These are phyloP conservation scores for Sinotaia quadrata DNA, from an alignment of 2,888 invertebrate genomes.

Conservation along the genomic window DNA sequence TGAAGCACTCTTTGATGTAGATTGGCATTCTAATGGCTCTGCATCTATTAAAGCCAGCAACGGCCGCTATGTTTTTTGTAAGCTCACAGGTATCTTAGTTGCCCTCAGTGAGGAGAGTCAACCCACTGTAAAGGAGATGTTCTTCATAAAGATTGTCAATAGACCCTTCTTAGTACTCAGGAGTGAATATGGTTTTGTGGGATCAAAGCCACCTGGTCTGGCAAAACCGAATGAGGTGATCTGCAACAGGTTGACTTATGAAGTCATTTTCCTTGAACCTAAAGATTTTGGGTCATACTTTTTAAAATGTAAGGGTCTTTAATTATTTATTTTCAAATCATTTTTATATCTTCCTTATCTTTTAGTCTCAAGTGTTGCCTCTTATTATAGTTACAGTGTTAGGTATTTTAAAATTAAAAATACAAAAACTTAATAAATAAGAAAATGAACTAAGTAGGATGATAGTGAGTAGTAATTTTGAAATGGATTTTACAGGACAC, in stretches of 20 bases:
- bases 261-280: slow-evolving; percentile 91
- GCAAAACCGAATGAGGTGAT: slow-evolving; percentile 83
- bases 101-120: slow-evolving; percentile 86
- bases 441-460: too few relatives aligned
- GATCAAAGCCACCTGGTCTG: slow-evolving; percentile 84
- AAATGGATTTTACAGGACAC: too few relatives aligned
- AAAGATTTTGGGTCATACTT: slow-evolving; percentile 87
- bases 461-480: too few relatives aligned
- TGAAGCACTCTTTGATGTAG: slow-evolving; percentile 83
- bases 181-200: slow-evolving; percentile 96
- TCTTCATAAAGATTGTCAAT: slow-evolving; percentile 80
- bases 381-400: too few relatives aligned
- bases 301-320: slow-evolving; percentile 84
- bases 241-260: slow-evolving; percentile 95
- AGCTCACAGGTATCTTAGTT: slow-evolving; percentile 93
- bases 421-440: too few relatives aligned
- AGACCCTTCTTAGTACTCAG: slow-evolving; percentile 93
- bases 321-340: too few relatives aligned
- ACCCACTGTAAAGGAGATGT: slow-evolving; percentile 92
- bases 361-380: too few relatives aligned
- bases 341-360: too few relatives aligned
- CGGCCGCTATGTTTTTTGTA: slow-evolving; percentile 93
- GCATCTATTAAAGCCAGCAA: slow-evolving; percentile 94
- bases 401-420: too few relatives aligned
- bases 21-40: slow-evolving; percentile 93